Evolutionary conservation across 2,797 vertebrate genomes (phyloP), one percentile per base, ranked within the genome.

Genomic region (Sternotherus odoratus): DNA sequence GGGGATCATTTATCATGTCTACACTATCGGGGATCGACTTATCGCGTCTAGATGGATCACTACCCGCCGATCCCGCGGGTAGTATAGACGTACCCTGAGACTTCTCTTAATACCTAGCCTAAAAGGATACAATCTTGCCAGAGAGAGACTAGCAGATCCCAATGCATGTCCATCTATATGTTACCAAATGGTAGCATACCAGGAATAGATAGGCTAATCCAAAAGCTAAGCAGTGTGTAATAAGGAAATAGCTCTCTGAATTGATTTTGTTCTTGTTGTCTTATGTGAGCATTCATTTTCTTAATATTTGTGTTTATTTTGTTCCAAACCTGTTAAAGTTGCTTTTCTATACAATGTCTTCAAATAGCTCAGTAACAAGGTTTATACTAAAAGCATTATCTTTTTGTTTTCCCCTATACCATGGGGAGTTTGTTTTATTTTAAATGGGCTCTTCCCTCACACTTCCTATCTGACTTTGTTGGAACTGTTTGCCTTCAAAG

Each of bases 401-500:
- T 57, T 11, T 33, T n/a, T 63, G 30, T 63, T 63, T 33, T 16
- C 30, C 12, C 6, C 57, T n/a, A 66, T 36, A 66, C 17, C 60
- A 66, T 36, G 17, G 4, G 9, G 60, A 66, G 60, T 36, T n/a
- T 63, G 60, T 63, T 63, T 63, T 74, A 74, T 43, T 74, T 74
- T 74, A 74, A 74, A 36, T 36, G 8, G 33, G n/a, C 8, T 66
- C 30, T 66, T 66, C 60, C 60, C 60, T n/a, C 60, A 66, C 9
- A 11, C 60, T 66, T 36, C 19, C 33, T 28, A 15, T 74, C 12
- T 26, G 24, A 13, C 12, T 46, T 43, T 74, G 69, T 43, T 23
- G 12, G 17, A 39, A 0, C 0, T 23, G 19, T 0, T 1, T 15
- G 87, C 82, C 50, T 60, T 46, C 21, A 46, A 36, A 57, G 60